Evolutionary conservation across 92 coral and sea anemone species (phyloP), one percentile per base, ranked within the genome.

Genomic region (Chrysogorgia sp.): DNA sequence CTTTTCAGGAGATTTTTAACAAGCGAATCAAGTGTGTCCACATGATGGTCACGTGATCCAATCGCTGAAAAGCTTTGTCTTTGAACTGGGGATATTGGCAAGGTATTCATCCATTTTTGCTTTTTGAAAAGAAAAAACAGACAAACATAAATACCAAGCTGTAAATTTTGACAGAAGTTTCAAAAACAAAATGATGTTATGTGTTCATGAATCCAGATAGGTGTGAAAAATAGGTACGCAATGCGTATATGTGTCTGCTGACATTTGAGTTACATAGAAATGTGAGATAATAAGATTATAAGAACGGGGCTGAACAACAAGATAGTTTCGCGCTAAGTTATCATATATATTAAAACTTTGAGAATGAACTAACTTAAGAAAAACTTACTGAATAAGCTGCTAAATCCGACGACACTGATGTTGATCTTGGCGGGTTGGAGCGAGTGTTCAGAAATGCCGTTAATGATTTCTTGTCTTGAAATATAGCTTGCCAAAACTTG

Each of bases 401-500:
- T 5, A 71, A 9, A 23, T 55, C 78, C 15, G 78, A 71, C 49
- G 78, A 71, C n/a, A 71, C 14, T 0, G 78, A 71, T 30, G 53
- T 48, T 48, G 78, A 71, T 71, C 78, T 40, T 21, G 37, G 31
- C n/a, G 53, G 58, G 8, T 52, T 71, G 1, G 78, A 55, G 21
- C 23, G 7, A 52, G 33, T 50, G 25, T 71, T 22, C 4, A 50
- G 49, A 52, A 71, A 28, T 2, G 63, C 60, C 13, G 34, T 2
- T 55, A 71, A 55, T 31, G 78, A 71, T 67, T 94, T 94, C 84
- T 92, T 94, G 83, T 94, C 98, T 30, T 96, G 89, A 8, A 89
- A 82, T 64, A 94, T 91, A 25, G 98, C 96, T 74, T 94, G 98
- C 98, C 98, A 94, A 83, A 94, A 94, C 83, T 94, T 94, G 52